Conservation (phyloP, 2,113 vertebrate genomes). For the Tor tambroides region DNA sequence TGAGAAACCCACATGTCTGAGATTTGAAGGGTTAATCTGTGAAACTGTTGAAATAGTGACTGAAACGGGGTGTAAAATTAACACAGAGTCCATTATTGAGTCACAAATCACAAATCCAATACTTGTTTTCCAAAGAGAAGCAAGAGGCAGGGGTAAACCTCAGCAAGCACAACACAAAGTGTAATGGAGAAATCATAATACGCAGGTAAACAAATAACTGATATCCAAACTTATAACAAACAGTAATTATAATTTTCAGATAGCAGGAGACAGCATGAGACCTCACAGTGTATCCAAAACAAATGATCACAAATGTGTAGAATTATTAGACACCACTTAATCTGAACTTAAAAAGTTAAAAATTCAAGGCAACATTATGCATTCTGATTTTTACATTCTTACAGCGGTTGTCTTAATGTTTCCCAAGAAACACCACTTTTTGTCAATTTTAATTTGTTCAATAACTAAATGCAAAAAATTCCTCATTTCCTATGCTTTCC, state of each 20-base stretch:
- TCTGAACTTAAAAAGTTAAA: neutral
- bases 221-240: neutral
- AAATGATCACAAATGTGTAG: neutral
- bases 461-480: neutral
- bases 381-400: neutral
- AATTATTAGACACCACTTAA: neutral
- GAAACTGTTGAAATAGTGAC: neutral
- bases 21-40: neutral
- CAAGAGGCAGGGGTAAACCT: neutral
- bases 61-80: neutral
- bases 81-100: neutral
- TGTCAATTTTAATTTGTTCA: neutral
- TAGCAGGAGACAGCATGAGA: neutral
- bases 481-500: neutral
- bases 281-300: neutral
- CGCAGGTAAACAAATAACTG: neutral
- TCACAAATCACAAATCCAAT: constrained; percentile 9
- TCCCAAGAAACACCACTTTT: neutral
- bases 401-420: neutral
- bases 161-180: neutral
- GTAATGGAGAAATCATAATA: neutral
- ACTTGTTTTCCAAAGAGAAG: neutral
- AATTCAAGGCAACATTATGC: neutral
- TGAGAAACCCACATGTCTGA: neutral
- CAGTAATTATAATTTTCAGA: neutral